A percentile compares a stretch with the other conserved stretches of the same genome.
Conservation (phyloP, 2,113 vertebrate genomes). For the Oriolus oriolus region DNA sequence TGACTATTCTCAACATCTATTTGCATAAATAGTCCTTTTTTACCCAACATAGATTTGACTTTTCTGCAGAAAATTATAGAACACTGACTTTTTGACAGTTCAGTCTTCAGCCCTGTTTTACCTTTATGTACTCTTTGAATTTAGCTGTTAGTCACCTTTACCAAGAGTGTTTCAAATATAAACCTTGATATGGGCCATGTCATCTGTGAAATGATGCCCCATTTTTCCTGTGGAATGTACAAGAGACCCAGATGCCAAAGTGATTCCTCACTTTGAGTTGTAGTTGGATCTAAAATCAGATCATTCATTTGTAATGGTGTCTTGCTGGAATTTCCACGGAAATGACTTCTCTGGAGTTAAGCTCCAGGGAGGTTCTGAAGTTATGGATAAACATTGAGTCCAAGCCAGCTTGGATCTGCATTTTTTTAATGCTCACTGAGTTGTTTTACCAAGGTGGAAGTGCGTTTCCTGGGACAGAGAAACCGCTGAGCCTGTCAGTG, state of each 20-base stretch:
- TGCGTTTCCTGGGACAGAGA: background rate
- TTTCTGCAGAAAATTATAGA: background rate
- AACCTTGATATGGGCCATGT: background rate
- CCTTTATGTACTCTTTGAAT: background rate
- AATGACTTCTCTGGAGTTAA: background rate
- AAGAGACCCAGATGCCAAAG: background rate
- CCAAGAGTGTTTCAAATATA: background rate
- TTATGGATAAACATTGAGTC: background rate
- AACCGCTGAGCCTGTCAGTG: background rate
- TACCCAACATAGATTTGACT: background rate
- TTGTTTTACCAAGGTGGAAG: background rate
- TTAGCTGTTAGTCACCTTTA: background rate
- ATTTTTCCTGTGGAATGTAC: background rate
- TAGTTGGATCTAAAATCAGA: background rate
- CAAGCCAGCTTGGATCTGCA: background rate
- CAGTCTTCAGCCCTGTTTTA: background rate
- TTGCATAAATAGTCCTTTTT: conserved; percentile 3
- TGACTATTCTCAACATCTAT: background rate
- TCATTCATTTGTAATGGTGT: background rate
- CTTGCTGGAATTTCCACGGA: background rate
- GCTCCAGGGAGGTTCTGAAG: background rate
- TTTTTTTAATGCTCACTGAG: background rate
- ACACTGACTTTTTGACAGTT: background rate
- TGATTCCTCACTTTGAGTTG: background rate
- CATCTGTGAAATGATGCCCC: background rate